Evolutionary conservation across 2,797 vertebrate species (phyloP), one percentile per base, ranked within the genome.

Genomic region (Octomys mimax): DNA sequence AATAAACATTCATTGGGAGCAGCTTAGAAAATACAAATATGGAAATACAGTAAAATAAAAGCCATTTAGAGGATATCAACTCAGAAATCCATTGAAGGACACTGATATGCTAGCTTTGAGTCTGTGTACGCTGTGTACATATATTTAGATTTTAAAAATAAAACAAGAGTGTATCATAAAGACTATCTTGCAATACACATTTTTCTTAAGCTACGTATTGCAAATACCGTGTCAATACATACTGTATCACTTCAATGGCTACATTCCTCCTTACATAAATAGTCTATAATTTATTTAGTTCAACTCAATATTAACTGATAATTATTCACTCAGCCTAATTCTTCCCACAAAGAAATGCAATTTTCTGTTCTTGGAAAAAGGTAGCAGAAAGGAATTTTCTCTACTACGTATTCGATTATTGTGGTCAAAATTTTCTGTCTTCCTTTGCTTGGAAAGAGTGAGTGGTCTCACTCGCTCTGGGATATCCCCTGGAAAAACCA

Each of bases 211-310:
- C 28, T 94, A 89, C 78, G 66, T 62, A 16, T 75, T 61, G 78
- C 19, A 11, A 77, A 54, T 70, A 80, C 39, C 66, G 26, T 83
- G 61, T 94, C 39, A 36, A 12, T 81, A 64, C 89, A 54, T 39
- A 78, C n/a, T 77, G 49, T 4, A 46, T 68, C 70, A 85, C 71
- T 79, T 87, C 75, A 75, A 77, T 33, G 61, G 49, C 61, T 66
- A 6, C 22, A 26, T 79, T 89, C 49, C 39, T 64, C 5, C 1
- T 78, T 31, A 18, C 62, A 73, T 79, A 64, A 68, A 54, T 68
- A 79, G 64, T 64, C 31, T 95, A 24, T 64, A 62, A 90, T 87
- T 94, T 96, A 61, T 92, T 96, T 86, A 97, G 68, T 95, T 87
- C 59, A 89, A 8, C 49, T 73, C 75, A 91, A 85, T 22, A 78